Evolutionary conservation across 2,797 vertebrate genomes (phyloP), one percentile per base, ranked within the genome.

Genomic region (Typhlichthys eigenmanni): DNA sequence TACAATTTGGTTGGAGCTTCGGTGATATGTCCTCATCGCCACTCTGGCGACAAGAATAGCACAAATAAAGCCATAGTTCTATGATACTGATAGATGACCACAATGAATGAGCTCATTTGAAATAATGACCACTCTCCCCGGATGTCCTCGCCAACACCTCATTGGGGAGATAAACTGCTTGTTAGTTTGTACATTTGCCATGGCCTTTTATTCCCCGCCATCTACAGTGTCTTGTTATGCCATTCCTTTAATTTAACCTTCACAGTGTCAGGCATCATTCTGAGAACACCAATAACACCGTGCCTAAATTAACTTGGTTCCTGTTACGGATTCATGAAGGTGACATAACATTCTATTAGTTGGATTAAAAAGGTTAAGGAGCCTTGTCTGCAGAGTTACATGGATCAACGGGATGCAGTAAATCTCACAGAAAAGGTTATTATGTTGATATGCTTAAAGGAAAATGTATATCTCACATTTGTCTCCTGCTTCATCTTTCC

Each of bases 101-200:
- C 69, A 79, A 83, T 85, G 74, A 85, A 76, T 78, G 51, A 60
- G 32, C 69, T 78, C 29, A 69, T 83, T 77, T 74, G n/a, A 79
- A 80, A 71, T 76, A 80, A 87, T 86, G 71, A 75, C 66, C 49
- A 17, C 0, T 9, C 65, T 74, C 65, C 51, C 46, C 66, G 62
- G 64, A 71, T 77, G 69, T 71, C 16, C 55, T 72, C 79, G 79
- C 65, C 45, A 68, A 78, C 67, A 71, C 62, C 66, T 77, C 69
- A 56, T 59, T 69, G 70, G 75, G 64, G 67, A 60, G 60, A 80
- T 76, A 69, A 77, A 85, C 74, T 67, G 69, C 55, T 83, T 64
- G 57, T 68, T 72, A 70, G 52, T 78, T 80, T 75, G 57, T 72
- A 53, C 59, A 53, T 62, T 78, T 34, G 14, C 53, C 54, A 47